phyloP scores from a whole-genome alignment of 2,888 invertebrate genomes.

The Trissoscelio sp. region DNA sequence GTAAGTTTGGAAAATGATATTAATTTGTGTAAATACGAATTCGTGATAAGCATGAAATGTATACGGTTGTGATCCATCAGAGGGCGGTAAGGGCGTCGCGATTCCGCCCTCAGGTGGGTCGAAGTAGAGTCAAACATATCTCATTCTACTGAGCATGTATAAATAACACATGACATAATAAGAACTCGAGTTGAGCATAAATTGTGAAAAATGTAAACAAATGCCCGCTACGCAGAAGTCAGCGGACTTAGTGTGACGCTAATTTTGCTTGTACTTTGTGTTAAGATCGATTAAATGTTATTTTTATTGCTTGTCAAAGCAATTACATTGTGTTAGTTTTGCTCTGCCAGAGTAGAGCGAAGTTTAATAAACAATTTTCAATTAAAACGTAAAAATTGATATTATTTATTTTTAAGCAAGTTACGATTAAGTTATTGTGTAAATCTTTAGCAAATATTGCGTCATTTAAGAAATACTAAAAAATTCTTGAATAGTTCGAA shows the following conservation, averaged over 20 bases:
- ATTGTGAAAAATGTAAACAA: conserved; percentile 61
- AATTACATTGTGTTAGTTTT: no score
- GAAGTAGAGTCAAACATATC: conserved; percentile 80
- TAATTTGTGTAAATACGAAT: conserved; percentile 41
- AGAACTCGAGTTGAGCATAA: conserved; percentile 53
- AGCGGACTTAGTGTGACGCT: background rate
- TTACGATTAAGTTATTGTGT: no score
- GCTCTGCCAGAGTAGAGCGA: background rate
- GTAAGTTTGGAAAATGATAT: conserved; percentile 25
- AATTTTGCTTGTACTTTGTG: conserved; percentile 10
- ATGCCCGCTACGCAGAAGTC: conserved; percentile 28
- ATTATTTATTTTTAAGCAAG: no score
- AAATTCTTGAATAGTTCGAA: no score
- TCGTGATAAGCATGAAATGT: conserved; percentile 65
- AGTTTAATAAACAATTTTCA: no score
- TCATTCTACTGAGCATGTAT: conserved; percentile 74
- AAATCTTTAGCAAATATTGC: no score
- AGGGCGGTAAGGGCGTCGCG: conserved; percentile 82
- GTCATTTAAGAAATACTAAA: no score
- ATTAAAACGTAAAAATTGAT: no score
- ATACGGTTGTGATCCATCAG: conserved; percentile 81
- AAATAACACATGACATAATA: conserved; percentile 72
- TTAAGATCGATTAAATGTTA: no score
- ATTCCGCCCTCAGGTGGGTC: conserved; percentile 83
- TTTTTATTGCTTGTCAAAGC: background rate